Base-by-base conservation (phyloP, 2,113 vertebrate genomes). In the Ellobius talpinus region DNA sequence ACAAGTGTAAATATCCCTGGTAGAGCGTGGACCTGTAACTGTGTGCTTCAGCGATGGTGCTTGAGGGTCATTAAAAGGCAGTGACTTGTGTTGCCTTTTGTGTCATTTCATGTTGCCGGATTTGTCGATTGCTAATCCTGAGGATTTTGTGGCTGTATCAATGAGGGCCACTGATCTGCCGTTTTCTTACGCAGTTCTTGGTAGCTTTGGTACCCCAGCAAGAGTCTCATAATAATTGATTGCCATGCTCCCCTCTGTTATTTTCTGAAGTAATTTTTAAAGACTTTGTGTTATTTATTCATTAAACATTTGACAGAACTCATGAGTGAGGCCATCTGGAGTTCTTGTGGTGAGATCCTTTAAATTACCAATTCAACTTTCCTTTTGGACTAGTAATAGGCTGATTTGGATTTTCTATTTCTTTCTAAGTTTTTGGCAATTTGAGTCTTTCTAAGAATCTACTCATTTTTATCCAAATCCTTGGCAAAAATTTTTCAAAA, bases 401-500 rank as follows among this genome's bases (percentile, higher is more conserved):
- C 45, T 87, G 7, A 14, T 68, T 87, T 50, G 42, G 65, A 70
- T 87, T 87, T 87, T 50, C 85, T 68, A 24, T 50, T 50, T 87
- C 14, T 42, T 85, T 65, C 31, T 68, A 50, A 70, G 85, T 87
- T 87, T 87, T 87, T 87, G 31, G 85, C 85, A 87, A 68, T n/a
- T 70, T 70, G 65, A 68, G 45, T 87, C 85, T 70, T 68, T 87
- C 85, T 70, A 87, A 50, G 63, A 87, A 87, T 87, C 63, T 70
- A 45, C 31, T 87, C 31, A 87, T 70, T 70, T 70, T 87, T 63
- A 66, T 47, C 85, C 85, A 87, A 50, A 50, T 70, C 8, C 26
- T 52, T 87, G 65, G 45, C 16, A 50, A 50, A 65, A 66, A 13
- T 3, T 86, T 12, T 86, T 86, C 42, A 86, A 66, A 86, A 86